phyloP scores from a whole-genome alignment of 1,140 invertebrate species.

The Caenorhabditis elegans region WBcel235 BX284605.5:12902501-12903000 shows the following conservation, averaged over 20 bases:
- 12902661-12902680: slow-evolving; percentile 27
- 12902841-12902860: slow-evolving; percentile 23
- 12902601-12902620: background rate
- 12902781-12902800: slow-evolving; percentile 18
- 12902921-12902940: background rate
- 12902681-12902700: slow-evolving; percentile 3
- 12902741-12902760: background rate
- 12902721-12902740: slow-evolving; percentile 25
- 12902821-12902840: background rate
- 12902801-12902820: background rate
- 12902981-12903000: slow-evolving; percentile 13
- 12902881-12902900: slow-evolving; percentile 2
- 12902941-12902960: slow-evolving; percentile 31
- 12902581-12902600: background rate
- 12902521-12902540: slow-evolving; percentile 16
- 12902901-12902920: slow-evolving; percentile 19
- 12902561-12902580: background rate
- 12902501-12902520: background rate
- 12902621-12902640: background rate
- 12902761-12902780: background rate
- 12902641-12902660: background rate
- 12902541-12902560: background rate
- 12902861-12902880: background rate
- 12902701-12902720: slow-evolving; percentile 25
- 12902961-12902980: background rate